Evolutionary conservation across 2,888 invertebrate genomes (phyloP).

Genomic region (Lampropteryx suffumata): DNA sequence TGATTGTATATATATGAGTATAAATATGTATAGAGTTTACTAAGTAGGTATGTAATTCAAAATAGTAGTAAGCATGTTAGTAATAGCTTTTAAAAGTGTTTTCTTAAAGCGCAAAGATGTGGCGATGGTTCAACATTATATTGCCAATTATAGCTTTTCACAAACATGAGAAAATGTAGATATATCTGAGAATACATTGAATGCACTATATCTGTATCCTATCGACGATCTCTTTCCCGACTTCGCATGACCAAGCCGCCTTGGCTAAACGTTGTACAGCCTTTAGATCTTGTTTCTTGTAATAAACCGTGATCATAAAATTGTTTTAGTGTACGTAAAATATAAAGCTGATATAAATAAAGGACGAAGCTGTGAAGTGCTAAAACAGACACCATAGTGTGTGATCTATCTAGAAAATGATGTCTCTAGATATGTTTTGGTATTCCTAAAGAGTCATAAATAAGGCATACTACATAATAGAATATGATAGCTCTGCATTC

Average conservation of each 20-base stretch:
- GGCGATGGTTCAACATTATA: background rate
- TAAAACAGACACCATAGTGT: background rate
- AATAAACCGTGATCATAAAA: constrained; percentile 2
- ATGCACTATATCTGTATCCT: constrained; percentile 10
- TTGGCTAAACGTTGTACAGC: constrained; percentile 64
- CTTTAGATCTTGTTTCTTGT: constrained; percentile 43
- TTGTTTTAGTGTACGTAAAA: background rate
- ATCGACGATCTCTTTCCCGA: constrained; percentile 49
- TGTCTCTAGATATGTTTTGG: too few species aligned
- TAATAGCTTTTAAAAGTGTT: constrained; percentile 3
- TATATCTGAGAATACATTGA: constrained; percentile 7
- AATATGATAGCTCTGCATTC: background rate
- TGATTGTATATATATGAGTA: too few species aligned
- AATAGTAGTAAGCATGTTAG: constrained; percentile 1
- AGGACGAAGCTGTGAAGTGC: too few species aligned
- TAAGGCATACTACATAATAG: background rate
- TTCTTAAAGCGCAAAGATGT: background rate
- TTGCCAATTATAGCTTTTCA: constrained; percentile 2
- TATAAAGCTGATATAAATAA: background rate
- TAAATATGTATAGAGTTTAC: too few species aligned
- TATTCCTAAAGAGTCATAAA: too few species aligned
- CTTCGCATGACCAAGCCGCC: constrained; percentile 66
- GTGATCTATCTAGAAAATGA: background rate
- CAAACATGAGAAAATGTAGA: constrained; percentile 1
- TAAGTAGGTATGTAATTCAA: too few species aligned